Base-by-base conservation (phyloP, 2,113 vertebrate genomes). In the Raja brachyura region DNA sequence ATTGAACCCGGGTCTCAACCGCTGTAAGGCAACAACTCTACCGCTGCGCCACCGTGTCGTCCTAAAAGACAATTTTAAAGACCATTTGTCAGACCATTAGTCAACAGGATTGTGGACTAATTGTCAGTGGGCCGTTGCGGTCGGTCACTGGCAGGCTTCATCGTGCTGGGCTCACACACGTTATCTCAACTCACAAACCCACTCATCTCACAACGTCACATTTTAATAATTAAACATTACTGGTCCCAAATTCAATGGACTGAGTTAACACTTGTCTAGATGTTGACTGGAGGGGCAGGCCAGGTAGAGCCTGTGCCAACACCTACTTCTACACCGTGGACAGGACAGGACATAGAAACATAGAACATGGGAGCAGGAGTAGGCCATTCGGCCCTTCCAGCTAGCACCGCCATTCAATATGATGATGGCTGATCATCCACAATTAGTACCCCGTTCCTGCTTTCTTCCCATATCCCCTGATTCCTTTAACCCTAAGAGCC, bases 181-280 rank as follows among this genome's bases (percentile, higher is more conserved):
- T 96, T 95, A 95, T 95, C 96, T 95, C 95, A 86, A 96, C 96
- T 96, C 96, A 97, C 96, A 96, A 95, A 95, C 96, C 97, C 96
- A 97, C 98, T 98, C 98, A 97, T 98, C 98, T 98, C 96, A 94
- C 96, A 97, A 97, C 97, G 98, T 99, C 98, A 99, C 98, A 99
- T 98, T 97, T 97, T 97, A 98, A 98, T 99, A 99, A 99, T 99
- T 98, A 99, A 98, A 97, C 96, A 97, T 98, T 98, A 99, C 99
- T 97, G 98, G 99, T 99, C 97, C 96, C 96, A 97, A 97, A 98
- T 99, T 98, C 98, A 99, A 98, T 99, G 99, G 99, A 98, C 97
- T 99, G 98, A 97, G 99, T 99, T 99, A 99, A 98, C 96, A 95
- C 96, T 95, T 97, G 97, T 96, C 96, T 96, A 54, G 90, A 73